These are phyloP conservation scores for Sialia sialis DNA, from an alignment of 2,113 vertebrate species.

Conservation along the genomic window DNA sequence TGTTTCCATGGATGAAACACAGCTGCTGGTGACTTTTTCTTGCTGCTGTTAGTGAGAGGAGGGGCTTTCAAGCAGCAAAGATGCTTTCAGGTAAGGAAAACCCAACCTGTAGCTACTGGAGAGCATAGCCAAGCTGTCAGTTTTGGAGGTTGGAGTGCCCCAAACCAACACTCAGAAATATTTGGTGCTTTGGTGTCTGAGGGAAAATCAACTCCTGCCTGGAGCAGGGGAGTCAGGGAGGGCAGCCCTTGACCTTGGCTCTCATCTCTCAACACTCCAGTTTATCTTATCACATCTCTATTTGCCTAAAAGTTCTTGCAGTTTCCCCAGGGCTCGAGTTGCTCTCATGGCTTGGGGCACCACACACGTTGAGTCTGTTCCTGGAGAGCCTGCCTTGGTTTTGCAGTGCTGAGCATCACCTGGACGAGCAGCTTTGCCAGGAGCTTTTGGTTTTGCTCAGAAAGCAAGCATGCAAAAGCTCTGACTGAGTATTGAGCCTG, in stretches of 20 bases:
- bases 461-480: background rate
- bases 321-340: background rate
- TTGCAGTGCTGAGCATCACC: background rate
- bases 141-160: background rate
- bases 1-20: background rate
- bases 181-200: background rate
- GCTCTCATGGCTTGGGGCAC: background rate
- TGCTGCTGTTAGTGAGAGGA: background rate
- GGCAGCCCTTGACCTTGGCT: background rate
- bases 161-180: background rate
- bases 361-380: background rate
- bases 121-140: background rate
- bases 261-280: background rate
- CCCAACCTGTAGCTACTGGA: rapidly evolving
- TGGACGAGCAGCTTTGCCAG: background rate
- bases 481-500: background rate
- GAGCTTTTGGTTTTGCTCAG: background rate
- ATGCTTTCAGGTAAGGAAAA: background rate
- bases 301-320: background rate
- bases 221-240: background rate
- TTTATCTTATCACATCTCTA: background rate
- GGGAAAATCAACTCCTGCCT: background rate
- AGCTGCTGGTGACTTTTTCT: background rate
- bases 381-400: background rate
- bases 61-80: background rate